phyloP scores from a whole-genome alignment of 2,113 vertebrate genomes.

The Zeus faber region DNA sequence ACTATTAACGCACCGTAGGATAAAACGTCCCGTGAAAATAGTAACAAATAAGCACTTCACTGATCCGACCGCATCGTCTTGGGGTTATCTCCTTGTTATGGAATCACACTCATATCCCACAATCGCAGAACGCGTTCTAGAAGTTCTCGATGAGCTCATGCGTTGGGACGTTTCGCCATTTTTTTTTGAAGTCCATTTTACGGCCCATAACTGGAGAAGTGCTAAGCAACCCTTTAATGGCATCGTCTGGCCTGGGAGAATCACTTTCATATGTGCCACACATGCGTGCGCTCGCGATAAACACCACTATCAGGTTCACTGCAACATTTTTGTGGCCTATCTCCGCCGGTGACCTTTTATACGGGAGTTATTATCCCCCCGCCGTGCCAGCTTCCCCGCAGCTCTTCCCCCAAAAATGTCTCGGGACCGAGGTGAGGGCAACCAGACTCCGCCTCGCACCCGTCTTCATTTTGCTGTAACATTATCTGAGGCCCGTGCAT shows the following conservation, averaged over 20 bases:
- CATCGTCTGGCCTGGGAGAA: slow-evolving; percentile 15
- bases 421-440: slow-evolving; percentile 33
- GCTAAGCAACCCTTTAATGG: slow-evolving; percentile 18
- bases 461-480: slow-evolving; percentile 44
- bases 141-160: too few species aligned
- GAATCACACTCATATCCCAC: too few species aligned
- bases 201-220: background rate
- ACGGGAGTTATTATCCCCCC: slow-evolving; percentile 24
- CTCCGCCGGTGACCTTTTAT: slow-evolving; percentile 34
- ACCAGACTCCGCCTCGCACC: slow-evolving; percentile 22
- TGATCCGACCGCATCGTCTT: too few species aligned
- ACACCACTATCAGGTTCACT: slow-evolving; percentile 15
- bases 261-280: slow-evolving; percentile 20
- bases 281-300: slow-evolving; percentile 1
- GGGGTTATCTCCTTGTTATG: too few species aligned
- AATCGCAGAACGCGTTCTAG: too few species aligned
- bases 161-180: too few species aligned
- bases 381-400: slow-evolving; percentile 31
- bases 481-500: slow-evolving; percentile 43
- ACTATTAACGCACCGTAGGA: too few species aligned
- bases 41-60: background rate
- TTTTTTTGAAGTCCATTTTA: background rate
- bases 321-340: slow-evolving; percentile 18
- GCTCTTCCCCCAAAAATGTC: slow-evolving; percentile 44
- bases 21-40: too few species aligned